Percentiles rank a stretch among this genome's conserved stretches.
These are phyloP conservation scores for Sphenodon punctatus DNA, from an alignment of 2,797 vertebrate species.

Conservation along the genomic window DNA sequence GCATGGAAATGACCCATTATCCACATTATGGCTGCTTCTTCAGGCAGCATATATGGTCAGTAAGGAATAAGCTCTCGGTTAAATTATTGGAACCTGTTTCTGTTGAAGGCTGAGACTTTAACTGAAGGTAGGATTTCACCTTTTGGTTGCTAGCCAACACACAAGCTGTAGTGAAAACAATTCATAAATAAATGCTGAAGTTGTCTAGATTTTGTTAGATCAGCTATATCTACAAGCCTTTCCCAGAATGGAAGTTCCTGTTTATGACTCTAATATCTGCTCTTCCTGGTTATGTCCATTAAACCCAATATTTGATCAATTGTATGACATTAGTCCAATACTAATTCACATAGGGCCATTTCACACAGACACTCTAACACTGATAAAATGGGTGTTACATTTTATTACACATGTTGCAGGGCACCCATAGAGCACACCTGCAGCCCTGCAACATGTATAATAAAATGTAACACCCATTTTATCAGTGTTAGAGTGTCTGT, in stretches of 20 bases:
- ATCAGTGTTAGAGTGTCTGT: too few species aligned
- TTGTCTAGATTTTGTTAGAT: neutral
- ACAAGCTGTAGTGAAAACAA: neutral
- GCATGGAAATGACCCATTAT: neutral
- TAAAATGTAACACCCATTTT: too few species aligned
- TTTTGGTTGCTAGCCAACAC: neutral
- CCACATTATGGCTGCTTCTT: neutral
- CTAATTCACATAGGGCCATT: conserved; percentile 4
- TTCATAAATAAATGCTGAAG: neutral
- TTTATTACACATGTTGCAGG: too few species aligned
- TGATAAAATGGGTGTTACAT: too few species aligned
- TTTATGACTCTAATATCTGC: neutral
- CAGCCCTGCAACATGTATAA: too few species aligned
- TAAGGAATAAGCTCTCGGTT: neutral
- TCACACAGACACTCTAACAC: too few species aligned
- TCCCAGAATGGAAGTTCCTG: neutral
- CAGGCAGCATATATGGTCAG: neutral
- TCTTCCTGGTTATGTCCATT: neutral
- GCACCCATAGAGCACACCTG: too few species aligned
- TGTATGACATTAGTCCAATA: neutral
- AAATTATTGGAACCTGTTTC: too few species aligned
- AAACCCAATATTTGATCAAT: neutral
- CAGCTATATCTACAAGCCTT: neutral
- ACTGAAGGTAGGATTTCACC: neutral
- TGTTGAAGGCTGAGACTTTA: too few species aligned